Evolutionary conservation across 2,888 invertebrate genomes (phyloP).

Genomic region (Phlogophora meticulosa): DNA sequence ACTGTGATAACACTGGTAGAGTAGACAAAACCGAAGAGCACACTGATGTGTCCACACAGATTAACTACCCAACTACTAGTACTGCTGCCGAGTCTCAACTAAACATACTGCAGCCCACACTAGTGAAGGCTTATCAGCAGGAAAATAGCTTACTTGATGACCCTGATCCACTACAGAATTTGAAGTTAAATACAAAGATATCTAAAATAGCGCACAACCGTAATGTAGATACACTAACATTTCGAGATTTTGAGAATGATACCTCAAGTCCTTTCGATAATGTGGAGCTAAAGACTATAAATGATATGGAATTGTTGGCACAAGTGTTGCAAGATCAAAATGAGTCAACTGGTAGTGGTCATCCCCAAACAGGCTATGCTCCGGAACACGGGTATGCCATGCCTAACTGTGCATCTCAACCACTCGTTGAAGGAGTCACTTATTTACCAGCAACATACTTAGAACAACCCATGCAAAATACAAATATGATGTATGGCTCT

Average conservation of each 20-base stretch:
- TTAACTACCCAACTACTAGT: constrained; percentile 70
- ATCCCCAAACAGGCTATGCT: constrained; percentile 71
- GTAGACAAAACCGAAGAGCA: constrained; percentile 72
- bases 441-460: constrained; percentile 84
- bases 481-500: constrained; percentile 80
- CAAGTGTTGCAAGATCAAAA: constrained; percentile 92
- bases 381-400: constrained; percentile 76
- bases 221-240: constrained; percentile 86
- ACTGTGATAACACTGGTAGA: constrained; percentile 78
- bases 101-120: constrained; percentile 87
- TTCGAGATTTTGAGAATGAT: constrained; percentile 97
- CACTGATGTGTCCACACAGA: constrained; percentile 69
- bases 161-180: constrained; percentile 85
- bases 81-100: constrained; percentile 76
- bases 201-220: constrained; percentile 78
- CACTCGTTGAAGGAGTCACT: constrained; percentile 80
- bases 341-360: constrained; percentile 76
- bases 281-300: constrained; percentile 97
- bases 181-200: constrained; percentile 81
- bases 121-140: constrained; percentile 81
- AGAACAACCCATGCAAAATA: constrained; percentile 80
- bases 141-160: constrained; percentile 85
- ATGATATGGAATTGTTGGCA: constrained; percentile 97
- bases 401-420: constrained; percentile 82
- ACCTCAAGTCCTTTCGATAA: constrained; percentile 98